phyloP scores from a whole-genome alignment of 1,140 invertebrate species.

The Zaprionus camerounensis region DNA sequence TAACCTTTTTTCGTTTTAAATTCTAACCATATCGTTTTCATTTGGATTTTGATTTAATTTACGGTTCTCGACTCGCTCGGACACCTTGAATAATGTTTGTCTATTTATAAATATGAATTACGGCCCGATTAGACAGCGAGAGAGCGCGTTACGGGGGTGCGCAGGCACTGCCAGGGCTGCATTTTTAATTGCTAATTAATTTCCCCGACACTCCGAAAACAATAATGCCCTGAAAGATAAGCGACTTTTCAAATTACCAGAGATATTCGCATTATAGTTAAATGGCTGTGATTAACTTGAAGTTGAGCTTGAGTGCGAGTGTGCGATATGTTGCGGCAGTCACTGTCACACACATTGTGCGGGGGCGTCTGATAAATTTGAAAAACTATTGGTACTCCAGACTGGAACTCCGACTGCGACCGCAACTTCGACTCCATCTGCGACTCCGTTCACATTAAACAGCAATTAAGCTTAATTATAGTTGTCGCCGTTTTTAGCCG shows the following conservation, averaged over 20 bases:
- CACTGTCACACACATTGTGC: conserved; percentile 31
- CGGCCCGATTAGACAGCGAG: conserved; percentile 56
- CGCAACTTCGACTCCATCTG: neutral
- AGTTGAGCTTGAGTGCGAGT: conserved; percentile 13
- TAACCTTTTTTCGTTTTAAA: conserved; percentile 72
- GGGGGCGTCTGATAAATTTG: conserved; percentile 53
- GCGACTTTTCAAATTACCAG: conserved; percentile 7
- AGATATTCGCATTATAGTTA: neutral
- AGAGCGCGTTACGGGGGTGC: too few relatives aligned
- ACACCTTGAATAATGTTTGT: conserved; percentile 82
- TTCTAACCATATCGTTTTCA: conserved; percentile 81
- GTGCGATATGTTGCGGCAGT: conserved; percentile 35
- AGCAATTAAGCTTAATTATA: conserved; percentile 83
- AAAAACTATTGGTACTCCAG: conserved; percentile 20
- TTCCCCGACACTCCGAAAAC: conserved; percentile 67
- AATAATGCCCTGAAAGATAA: conserved; percentile 38
- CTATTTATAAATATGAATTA: conserved; percentile 83
- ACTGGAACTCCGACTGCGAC: neutral
- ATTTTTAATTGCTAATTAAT: conserved; percentile 83
- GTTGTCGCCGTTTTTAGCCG: conserved; percentile 81
- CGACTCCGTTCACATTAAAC: conserved; percentile 69
- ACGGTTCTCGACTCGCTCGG: conserved; percentile 70
- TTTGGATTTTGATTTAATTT: conserved; percentile 80
- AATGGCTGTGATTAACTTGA: neutral
- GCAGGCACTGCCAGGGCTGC: conserved; percentile 45